Conservation (phyloP, 2,797 vertebrate genomes). For the Rhinichthys osculus region DNA sequence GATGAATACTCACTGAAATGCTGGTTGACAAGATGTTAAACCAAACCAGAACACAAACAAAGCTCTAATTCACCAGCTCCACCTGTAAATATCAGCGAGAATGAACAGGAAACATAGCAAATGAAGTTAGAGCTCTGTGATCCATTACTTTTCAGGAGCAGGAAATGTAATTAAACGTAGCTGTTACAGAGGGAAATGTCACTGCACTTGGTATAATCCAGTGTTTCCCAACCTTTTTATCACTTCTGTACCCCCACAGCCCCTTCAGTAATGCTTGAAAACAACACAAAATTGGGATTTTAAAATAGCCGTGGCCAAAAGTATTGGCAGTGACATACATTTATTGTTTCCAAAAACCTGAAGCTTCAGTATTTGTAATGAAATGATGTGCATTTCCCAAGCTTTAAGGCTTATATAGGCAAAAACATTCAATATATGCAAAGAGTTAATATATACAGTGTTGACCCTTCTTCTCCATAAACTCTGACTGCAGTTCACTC, state of each 20-base stretch:
- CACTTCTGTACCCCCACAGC: background rate
- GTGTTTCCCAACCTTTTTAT: background rate
- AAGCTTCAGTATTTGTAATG: no score
- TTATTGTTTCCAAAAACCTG: no score
- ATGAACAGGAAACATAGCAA: background rate
- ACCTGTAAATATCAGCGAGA: constrained; percentile 23
- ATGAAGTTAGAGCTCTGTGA: constrained; percentile 17
- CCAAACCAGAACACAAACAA: constrained; percentile 43
- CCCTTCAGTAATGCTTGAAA: background rate
- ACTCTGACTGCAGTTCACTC: no score
- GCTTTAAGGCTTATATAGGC: background rate
- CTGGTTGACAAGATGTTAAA: constrained; percentile 24
- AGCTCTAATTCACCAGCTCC: constrained; percentile 29
- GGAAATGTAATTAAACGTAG: constrained; percentile 47
- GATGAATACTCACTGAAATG: constrained; percentile 41
- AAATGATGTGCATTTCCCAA: background rate
- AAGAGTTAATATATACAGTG: background rate
- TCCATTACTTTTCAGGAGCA: constrained; percentile 44
- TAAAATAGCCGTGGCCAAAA: no score
- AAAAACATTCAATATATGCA: background rate
- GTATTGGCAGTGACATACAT: no score
- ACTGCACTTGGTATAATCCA: background rate
- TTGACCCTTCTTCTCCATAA: background rate
- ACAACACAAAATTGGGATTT: background rate
- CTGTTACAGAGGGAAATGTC: constrained; percentile 5